phyloP scores from a whole-genome alignment of 2,113 vertebrate species.

The Cervus canadensis region DNA sequence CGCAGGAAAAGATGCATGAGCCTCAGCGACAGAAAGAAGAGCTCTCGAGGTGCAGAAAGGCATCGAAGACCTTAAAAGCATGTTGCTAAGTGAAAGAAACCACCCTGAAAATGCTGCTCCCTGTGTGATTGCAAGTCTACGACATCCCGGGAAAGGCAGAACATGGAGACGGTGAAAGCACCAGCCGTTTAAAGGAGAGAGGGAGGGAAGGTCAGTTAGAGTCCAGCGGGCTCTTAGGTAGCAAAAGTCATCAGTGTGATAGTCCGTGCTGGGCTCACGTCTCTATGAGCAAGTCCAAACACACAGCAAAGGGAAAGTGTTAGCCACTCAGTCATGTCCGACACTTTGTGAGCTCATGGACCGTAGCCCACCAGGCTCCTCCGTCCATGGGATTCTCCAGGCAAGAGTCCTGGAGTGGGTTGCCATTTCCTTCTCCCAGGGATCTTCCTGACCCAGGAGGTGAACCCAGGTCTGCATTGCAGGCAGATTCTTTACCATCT shows the following conservation, averaged over 20 bases:
- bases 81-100: rapidly evolving
- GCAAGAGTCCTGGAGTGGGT: not conserved
- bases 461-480: not conserved
- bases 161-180: rapidly evolving
- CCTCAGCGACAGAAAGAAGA: rapidly evolving
- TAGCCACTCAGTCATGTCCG: not conserved
- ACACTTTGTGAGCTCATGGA: not conserved
- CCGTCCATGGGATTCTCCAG: not conserved
- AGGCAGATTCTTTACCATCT: not conserved
- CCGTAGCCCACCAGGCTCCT: not conserved
- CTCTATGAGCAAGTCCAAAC: rapidly evolving
- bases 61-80: rapidly evolving
- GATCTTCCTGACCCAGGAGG: not conserved
- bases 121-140: not conserved
- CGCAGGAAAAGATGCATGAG: rapidly evolving
- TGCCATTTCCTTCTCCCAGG: not conserved
- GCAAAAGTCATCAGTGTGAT: rapidly evolving
- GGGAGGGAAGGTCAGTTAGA: rapidly evolving
- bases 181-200: rapidly evolving
- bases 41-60: rapidly evolving
- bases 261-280: rapidly evolving
- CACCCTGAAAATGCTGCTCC: rapidly evolving
- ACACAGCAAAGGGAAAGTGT: not conserved
- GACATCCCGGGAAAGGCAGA: not conserved
- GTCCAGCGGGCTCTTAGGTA: rapidly evolving